Evolutionary conservation across 2,113 vertebrate species (phyloP).

Genomic region (Pelmatolapia mariae): DNA sequence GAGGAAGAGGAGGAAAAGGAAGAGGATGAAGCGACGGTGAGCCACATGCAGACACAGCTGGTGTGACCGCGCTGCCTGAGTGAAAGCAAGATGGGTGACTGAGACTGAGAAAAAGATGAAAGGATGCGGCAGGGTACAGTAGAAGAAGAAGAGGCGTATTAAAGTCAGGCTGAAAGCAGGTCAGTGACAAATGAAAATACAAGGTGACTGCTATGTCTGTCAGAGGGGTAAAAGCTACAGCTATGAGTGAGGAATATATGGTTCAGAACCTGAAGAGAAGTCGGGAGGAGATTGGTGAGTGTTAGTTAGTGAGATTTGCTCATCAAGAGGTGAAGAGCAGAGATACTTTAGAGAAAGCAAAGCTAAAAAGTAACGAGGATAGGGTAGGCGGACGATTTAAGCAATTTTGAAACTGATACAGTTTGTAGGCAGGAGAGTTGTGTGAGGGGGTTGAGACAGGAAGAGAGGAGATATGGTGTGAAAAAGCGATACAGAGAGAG

Average conservation of each 20-base stretch:
- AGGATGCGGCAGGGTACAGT: conserved; percentile 18
- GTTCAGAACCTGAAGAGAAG: conserved; percentile 9
- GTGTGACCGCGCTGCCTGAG: conserved; percentile 41
- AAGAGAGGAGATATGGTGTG: conserved; percentile 42
- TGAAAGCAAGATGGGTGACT: conserved; percentile 39
- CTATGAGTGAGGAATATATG: conserved; percentile 31
- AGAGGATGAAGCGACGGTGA: conserved; percentile 13
- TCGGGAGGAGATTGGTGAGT: conserved; percentile 30
- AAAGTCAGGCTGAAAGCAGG: conserved; percentile 53
- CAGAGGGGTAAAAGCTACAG: conserved; percentile 20
- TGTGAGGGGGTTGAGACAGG: conserved; percentile 33
- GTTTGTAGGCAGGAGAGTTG: conserved; percentile 54
- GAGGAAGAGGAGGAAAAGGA: not conserved
- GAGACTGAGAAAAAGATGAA: conserved; percentile 47
- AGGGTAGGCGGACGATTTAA: conserved; percentile 45
- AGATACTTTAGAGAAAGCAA: conserved; percentile 33
- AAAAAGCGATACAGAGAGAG: conserved; percentile 43
- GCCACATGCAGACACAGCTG: conserved; percentile 52
- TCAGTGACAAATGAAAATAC: conserved; percentile 57
- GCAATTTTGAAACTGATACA: conserved; percentile 57
- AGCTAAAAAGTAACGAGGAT: conserved; percentile 29
- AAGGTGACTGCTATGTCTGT: conserved; percentile 51
- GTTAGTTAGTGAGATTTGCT: conserved; percentile 29
- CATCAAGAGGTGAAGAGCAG: conserved; percentile 23
- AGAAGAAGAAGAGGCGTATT: conserved; percentile 20